Base-by-base conservation (phyloP, 1,140 invertebrate species). In the Campoletis sonorensis region DNA sequence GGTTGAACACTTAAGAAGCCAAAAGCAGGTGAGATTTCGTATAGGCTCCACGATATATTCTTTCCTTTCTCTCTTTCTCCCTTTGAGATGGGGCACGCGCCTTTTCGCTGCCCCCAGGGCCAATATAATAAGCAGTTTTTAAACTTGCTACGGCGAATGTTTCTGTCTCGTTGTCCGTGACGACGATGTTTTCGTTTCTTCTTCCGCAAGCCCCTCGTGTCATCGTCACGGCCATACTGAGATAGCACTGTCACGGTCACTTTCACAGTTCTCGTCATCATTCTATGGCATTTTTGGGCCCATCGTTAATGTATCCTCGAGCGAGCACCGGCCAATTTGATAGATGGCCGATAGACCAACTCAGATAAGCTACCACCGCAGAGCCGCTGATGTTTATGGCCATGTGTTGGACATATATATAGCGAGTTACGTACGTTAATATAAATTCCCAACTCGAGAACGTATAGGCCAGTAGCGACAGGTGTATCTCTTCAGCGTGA, bases 291-390 rank as follows among this genome's bases (percentile, higher is more conserved):
- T 15, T 15, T 40, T 1, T 40, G 33, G n/a, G 18, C 27, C 27
- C 40, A 26, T 72, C 70, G 33, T 72, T 72, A 72, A 40, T 40
- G 40, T 26, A 10, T 37, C n/a, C 30, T 21, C 23, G 64, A 58
- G 51, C n/a, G 18, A 45, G 26, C 37, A 21, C 45, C 33, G 76
- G 84, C 84, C 87, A 88, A 88, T 89, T 89, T 87, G 84, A 88
- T 88, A 88, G 87, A 87, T 88, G 78, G 83, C 71, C 83, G 86
- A 87, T 88, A 88, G 86, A 86, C 58, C 21, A 80, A 54, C 82
- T 81, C 10, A 78, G 77, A 81, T 81, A 81, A 71, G 67, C 61
- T 68, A 33, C 64, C 40, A 64, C 27, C 33, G 16, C 70, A 18
- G 13, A 81, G 67, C 30, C 27, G 21, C 54, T 64, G 27, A 71